Base-by-base conservation (phyloP, 2,888 invertebrate species). In the Spisula subtruncata region DNA sequence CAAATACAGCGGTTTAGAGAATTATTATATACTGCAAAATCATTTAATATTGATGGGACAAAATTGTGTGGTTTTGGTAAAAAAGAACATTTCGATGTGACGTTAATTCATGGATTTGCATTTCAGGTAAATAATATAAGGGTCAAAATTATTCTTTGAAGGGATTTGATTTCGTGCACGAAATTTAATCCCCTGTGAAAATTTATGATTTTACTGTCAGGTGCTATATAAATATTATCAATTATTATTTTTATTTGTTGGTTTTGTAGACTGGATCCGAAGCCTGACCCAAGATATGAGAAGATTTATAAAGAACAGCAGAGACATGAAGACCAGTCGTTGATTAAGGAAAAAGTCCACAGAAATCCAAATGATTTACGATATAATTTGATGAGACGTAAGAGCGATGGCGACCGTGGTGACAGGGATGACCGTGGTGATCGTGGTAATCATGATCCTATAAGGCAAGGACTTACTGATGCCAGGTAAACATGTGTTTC, bases 361-460 rank as follows among this genome's bases (percentile, higher is more conserved):
- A 89, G 93, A 81, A 93, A 95, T 89, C 95, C 95, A 18, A 93
- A 94, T 85, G 95, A 95, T 79, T 89, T 95, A 35, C 93, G 95
- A 5, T 94, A 95, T 82, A 95, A 91, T 80, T 83, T 94, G 81
- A 89, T 93, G 71, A 90, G 92, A 83, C 92, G 92, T 48, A 90
- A 86, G 48, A 66, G 89, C 87, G 92, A 90, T 0, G 86, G 83
- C 10, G 90, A 90, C 82, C 81, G 89, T n/a, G 93, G 83, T 0
- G 86, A 41, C 46, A 14, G 89, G 5, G 86, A 54, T 14, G 25
- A 29, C 4, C 86, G 81, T 32, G 81, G 87, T 20, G 75, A 85
- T 6, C 71, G 83, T 48, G 25, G n/a, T 41, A 29, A 48, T 16
- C 29, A n/a, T 18, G 60, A 35, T 29, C n/a, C 46, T n/a, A n/a